These are phyloP conservation scores for Okapia johnstoni DNA, from an alignment of 2,113 vertebrate genomes.

Conservation along the genomic window DNA sequence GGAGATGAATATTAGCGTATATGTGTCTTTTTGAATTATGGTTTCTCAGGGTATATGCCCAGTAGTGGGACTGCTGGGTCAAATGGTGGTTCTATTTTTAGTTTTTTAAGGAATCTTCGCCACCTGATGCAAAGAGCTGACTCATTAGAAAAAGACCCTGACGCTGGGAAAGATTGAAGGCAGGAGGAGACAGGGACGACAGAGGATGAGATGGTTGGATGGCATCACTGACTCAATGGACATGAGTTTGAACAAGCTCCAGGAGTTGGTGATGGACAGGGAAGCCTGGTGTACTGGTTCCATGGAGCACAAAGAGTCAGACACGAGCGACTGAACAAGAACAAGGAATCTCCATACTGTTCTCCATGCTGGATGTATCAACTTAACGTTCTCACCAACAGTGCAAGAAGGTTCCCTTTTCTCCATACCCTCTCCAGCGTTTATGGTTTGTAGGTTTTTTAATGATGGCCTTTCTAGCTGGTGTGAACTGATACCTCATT, in stretches of 20 bases:
- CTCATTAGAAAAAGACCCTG: not conserved
- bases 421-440: not conserved
- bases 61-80: not conserved
- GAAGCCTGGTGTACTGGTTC: not conserved
- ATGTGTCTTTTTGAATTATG: not conserved
- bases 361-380: not conserved
- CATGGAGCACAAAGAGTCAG: not conserved
- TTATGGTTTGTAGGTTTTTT: not conserved
- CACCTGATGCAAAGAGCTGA: not conserved
- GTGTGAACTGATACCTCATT: not conserved
- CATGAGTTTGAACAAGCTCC: not conserved
- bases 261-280: not conserved
- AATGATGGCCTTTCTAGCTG: not conserved
- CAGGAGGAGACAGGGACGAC: not conserved
- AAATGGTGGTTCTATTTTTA: not conserved
- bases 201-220: not conserved
- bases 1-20: not conserved
- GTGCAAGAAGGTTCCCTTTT: not conserved
- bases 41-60: not conserved
- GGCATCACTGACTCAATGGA: not conserved
- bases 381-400: not conserved
- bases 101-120: not conserved
- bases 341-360: not conserved
- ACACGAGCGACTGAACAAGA: not conserved
- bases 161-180: not conserved